These are phyloP conservation scores for Vimba vimba DNA, from an alignment of 2,113 vertebrate species.

Conservation along the genomic window DNA sequence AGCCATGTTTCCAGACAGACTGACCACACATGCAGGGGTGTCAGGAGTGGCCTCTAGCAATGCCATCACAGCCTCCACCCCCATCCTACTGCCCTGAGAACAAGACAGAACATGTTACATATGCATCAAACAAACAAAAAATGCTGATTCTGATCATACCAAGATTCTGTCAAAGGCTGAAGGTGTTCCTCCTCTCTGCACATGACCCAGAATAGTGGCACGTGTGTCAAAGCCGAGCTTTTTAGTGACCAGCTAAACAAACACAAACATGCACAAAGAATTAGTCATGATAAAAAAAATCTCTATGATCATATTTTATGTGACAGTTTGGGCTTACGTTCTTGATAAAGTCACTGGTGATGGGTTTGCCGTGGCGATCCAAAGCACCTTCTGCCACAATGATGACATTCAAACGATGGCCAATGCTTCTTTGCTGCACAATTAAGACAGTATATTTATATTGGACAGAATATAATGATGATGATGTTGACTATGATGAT, in stretches of 20 bases:
- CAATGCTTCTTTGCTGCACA: slow-evolving; percentile 82
- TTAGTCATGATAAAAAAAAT: neutral
- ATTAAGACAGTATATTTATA: neutral
- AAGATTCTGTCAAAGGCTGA: slow-evolving; percentile 94
- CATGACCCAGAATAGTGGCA: slow-evolving; percentile 91
- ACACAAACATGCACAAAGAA: slow-evolving; percentile 18
- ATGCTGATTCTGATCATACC: slow-evolving; percentile 67
- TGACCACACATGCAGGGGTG: slow-evolving; percentile 92
- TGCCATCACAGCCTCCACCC: slow-evolving; percentile 94
- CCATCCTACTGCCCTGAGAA: slow-evolving; percentile 91
- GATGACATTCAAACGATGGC: slow-evolving; percentile 91
- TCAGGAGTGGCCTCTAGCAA: slow-evolving; percentile 90
- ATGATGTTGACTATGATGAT: neutral
- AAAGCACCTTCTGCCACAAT: slow-evolving; percentile 92
- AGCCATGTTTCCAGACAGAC: slow-evolving; percentile 92
- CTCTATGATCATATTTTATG: neutral
- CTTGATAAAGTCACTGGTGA: slow-evolving; percentile 87
- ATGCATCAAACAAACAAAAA: neutral
- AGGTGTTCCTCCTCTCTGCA: slow-evolving; percentile 92
- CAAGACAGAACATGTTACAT: slow-evolving; percentile 39
- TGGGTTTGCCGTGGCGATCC: slow-evolving; percentile 78
- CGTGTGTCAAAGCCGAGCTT: slow-evolving; percentile 91
- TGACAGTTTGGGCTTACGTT: slow-evolving; percentile 63
- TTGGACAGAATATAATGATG: neutral
- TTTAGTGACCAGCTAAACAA: slow-evolving; percentile 85